phyloP scores from a whole-genome alignment of 2,113 vertebrate species.

The Girardinichthys multiradiatus region DNA sequence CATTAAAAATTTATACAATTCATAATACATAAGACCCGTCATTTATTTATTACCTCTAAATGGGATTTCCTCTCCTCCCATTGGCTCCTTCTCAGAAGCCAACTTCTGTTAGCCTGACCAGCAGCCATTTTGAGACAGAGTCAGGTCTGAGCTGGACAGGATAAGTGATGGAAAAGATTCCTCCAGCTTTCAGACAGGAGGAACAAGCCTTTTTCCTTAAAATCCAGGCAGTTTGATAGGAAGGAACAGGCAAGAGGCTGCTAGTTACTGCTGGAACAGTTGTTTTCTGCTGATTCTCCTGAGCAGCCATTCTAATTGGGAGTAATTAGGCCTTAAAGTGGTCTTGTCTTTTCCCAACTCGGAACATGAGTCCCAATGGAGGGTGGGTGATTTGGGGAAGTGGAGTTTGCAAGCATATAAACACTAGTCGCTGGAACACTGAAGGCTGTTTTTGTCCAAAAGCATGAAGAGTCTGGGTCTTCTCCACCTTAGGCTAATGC shows the following conservation, averaged over 20 bases:
- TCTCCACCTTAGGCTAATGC: slow-evolving; percentile 50
- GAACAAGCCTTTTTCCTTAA: neutral
- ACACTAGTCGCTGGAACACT: slow-evolving; percentile 12
- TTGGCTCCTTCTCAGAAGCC: slow-evolving; percentile 50
- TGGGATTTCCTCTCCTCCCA: slow-evolving; percentile 75
- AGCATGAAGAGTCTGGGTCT: slow-evolving; percentile 21
- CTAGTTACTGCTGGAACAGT: slow-evolving; percentile 46
- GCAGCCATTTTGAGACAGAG: slow-evolving; percentile 50
- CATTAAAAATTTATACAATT: slow-evolving; percentile 93
- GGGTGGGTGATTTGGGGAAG: neutral
- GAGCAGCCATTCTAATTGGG: slow-evolving; percentile 64
- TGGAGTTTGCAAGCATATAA: slow-evolving; percentile 1
- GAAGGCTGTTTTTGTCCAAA: slow-evolving; percentile 34
- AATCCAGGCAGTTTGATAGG: slow-evolving; percentile 29
- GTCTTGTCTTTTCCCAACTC: slow-evolving; percentile 64
- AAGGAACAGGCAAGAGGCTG: slow-evolving; percentile 46
- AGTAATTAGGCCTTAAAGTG: slow-evolving; percentile 73
- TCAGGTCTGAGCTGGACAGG: slow-evolving; percentile 9
- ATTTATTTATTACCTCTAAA: slow-evolving; percentile 83
- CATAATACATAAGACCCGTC: slow-evolving; percentile 86
- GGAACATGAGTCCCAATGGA: slow-evolving; percentile 54
- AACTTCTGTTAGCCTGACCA: slow-evolving; percentile 36
- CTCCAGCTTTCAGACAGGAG: neutral
- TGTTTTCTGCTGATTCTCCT: slow-evolving; percentile 62
- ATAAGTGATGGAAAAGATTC: neutral